Evolutionary conservation across 2,113 vertebrate species (phyloP).

Genomic region (Actenoides lindsayi): DNA sequence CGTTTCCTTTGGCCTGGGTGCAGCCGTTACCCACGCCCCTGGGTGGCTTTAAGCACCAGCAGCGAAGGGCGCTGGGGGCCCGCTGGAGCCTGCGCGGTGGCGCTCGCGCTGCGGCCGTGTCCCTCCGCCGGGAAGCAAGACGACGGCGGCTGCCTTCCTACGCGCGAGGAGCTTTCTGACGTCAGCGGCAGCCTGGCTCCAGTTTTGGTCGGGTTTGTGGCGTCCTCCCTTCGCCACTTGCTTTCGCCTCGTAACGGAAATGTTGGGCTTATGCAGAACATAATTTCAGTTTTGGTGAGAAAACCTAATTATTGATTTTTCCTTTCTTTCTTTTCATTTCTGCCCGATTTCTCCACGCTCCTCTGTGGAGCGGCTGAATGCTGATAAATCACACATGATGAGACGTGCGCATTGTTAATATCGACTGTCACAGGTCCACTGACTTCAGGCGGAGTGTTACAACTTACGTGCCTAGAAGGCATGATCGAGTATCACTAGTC

Average conservation of each 20-base stretch:
- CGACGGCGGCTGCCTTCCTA: no score
- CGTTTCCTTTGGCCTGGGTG: fast-evolving
- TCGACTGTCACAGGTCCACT: not conserved
- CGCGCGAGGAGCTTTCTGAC: not conserved
- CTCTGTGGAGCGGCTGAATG: not conserved
- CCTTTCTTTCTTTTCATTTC: not conserved
- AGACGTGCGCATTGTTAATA: not conserved
- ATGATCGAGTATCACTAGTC: not conserved
- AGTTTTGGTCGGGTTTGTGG: fast-evolving
- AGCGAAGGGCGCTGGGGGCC: no score
- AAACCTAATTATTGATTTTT: not conserved
- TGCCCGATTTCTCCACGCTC: not conserved
- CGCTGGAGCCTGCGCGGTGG: no score
- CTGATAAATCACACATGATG: not conserved
- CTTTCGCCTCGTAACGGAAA: not conserved
- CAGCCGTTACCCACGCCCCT: fast-evolving
- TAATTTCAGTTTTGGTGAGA: not conserved
- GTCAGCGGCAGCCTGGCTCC: not conserved
- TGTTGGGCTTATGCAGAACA: not conserved
- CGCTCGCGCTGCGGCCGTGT: no score
- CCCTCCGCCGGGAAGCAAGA: no score
- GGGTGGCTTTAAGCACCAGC: not conserved
- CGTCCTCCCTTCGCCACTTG: not conserved
- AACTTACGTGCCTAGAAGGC: not conserved
- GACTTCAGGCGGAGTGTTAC: not conserved